Base-by-base conservation (phyloP, 2,888 invertebrate species). In the Aplocera efformata region DNA sequence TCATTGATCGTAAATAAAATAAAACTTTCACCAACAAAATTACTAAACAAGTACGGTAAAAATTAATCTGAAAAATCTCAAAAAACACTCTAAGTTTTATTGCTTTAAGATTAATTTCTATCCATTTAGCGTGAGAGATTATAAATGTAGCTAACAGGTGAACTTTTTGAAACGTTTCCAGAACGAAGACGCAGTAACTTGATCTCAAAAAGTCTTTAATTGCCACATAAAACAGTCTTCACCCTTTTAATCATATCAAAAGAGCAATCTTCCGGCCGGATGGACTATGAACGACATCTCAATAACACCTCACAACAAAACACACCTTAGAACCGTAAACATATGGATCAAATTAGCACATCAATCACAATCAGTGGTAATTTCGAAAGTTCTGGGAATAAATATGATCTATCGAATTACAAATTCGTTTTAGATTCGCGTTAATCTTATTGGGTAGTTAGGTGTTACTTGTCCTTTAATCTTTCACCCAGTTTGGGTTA, bases 241-340 rank as follows among this genome's bases (percentile, higher is more conserved):
- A 78, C 86, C 83, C 81, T 80, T 82, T 86, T 82, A 84, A 86
- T 86, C 84, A 86, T 86, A 83, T 80, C 84, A 76, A 85, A 84
- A 79, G 81, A 78, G 72, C 76, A 79, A 86, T 86, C 83, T 83
- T 86, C 84, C 86, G 85, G 74, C 74, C 79, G 82, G 79, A 76
- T 79, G 77, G 63, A 67, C 68, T 60, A 56, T 55, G 58, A 71
- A 65, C 65, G 66, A 66, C 67, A 68, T 57, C 63, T 67, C 55
- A 63, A 63, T 57, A 52, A 39, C 44, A 49, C 46, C 47, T 45
- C 50, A 55, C 42, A 39, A 41, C 27, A 32, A 40, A 34, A 34
- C 43, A 43, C 56, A 55, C 56, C 56, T 59, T 69, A 72, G 56
- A 32, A 2, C 4, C 32, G 9, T 33, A 0, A 32, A 5, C 17